Evolutionary conservation across 2,113 vertebrate species (phyloP), one percentile per base, ranked within the genome.

Genomic region (Hassar affinis): DNA sequence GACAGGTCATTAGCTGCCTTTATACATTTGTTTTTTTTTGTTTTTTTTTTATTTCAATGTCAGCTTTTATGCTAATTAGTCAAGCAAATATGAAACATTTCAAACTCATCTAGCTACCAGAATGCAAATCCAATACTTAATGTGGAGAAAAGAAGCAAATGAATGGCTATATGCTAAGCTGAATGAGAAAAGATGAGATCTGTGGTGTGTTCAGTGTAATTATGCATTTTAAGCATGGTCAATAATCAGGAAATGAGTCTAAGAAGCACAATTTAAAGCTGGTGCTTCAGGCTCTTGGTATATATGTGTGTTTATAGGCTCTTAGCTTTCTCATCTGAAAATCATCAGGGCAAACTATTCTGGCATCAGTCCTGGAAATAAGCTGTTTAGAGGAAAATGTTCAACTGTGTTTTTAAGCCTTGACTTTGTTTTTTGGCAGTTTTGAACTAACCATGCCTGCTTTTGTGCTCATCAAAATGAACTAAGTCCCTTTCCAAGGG

Each of bases 111-210:
- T 83, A 64, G 84, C 82, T 84, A 78, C 85, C 47, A 77, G 83
- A 59, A 87, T 81, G 66, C 68, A 89, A 89, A 90, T 88, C 17
- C 84, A 72, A 56, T n/a, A 30, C 61, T 80, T 87, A 82, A 84
- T 81, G 81, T 72, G 61, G 38, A 54, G 78, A 54, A 79, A 84
- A 83, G 77, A 78, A 87, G 87, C 79, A 89, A 89, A 91, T 91
- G 89, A 91, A 86, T 85, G 59, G 69, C 61, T 79, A 84, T 76
- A 86, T 87, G 86, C 68, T 86, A 81, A 80, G 79, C 0, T 74
- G 27, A 74, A 54, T 64, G 82, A 83, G 84, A 80, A 88, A 86
- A 85, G 35, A 71, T 17, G 52, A 79, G 78, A 86, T 84, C 61
- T 85, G 81, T 79, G 76, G 68, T 25, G 54, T 79, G 62, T 77